phyloP scores from a whole-genome alignment of 2,113 vertebrate species.

The Dunckerocampus dactyliophorus region DNA sequence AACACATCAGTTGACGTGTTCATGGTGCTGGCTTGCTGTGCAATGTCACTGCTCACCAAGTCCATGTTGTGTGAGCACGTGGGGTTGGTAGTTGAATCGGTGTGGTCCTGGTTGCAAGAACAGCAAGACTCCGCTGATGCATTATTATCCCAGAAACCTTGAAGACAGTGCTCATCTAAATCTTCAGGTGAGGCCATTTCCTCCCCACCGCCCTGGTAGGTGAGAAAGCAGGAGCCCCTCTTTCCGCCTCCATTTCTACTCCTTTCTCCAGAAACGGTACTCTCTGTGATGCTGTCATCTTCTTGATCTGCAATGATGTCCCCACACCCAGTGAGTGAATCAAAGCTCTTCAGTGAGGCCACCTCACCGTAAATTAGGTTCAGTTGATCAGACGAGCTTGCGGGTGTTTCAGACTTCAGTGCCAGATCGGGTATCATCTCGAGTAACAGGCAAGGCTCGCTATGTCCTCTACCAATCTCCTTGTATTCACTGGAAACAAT shows the following conservation, averaged over 20 bases:
- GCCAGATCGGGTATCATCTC: slow-evolving; percentile 56
- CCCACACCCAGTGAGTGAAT: slow-evolving; percentile 93
- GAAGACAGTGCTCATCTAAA: slow-evolving; percentile 79
- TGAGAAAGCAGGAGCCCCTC: slow-evolving; percentile 89
- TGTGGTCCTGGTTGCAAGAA: slow-evolving; percentile 49
- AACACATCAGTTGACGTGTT: slow-evolving; percentile 69
- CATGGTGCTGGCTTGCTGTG: slow-evolving; percentile 50
- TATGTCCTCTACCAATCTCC: slow-evolving; percentile 38
- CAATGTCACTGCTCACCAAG: slow-evolving; percentile 54
- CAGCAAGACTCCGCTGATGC: slow-evolving; percentile 69
- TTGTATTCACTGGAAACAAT: slow-evolving; percentile 20
- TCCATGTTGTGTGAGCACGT: slow-evolving; percentile 60
- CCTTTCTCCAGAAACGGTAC: slow-evolving; percentile 82
- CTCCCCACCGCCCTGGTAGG: slow-evolving; percentile 94
- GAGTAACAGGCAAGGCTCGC: slow-evolving; percentile 52
- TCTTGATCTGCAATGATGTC: slow-evolving; percentile 97
- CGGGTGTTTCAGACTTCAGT: slow-evolving; percentile 42
- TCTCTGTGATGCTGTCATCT: slow-evolving; percentile 86
- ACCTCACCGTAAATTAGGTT: slow-evolving; percentile 87
- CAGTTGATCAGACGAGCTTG: slow-evolving; percentile 79
- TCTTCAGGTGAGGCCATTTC: slow-evolving; percentile 94
- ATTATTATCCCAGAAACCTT: slow-evolving; percentile 75
- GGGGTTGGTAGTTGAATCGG: slow-evolving; percentile 46
- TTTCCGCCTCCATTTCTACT: slow-evolving; percentile 80
- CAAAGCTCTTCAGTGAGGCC: slow-evolving; percentile 93